Evolutionary conservation across 2,113 vertebrate genomes (phyloP).

Genomic region (Rhinopomastus cyanomelas): DNA sequence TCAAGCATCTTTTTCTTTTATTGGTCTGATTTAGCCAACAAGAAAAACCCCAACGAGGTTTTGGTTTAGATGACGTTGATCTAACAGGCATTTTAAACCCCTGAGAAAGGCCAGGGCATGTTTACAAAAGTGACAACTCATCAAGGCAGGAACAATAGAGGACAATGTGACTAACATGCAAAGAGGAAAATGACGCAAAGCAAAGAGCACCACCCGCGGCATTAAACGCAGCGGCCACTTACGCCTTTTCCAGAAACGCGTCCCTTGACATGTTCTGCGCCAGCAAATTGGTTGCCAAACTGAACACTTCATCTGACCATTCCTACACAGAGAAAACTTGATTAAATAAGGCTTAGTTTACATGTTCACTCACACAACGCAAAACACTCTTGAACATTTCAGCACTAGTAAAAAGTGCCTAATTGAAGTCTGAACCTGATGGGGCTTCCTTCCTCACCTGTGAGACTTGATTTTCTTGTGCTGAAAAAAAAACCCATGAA

Average conservation of each 20-base stretch:
- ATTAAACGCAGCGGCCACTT: slow-evolving; percentile 67
- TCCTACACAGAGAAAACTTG: slow-evolving; percentile 79
- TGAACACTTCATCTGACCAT: slow-evolving; percentile 96
- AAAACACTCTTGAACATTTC: background rate
- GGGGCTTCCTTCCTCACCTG: background rate
- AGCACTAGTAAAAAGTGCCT: background rate
- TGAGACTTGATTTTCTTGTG: background rate
- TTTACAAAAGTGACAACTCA: slow-evolving; percentile 65
- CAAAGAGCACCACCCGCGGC: slow-evolving; percentile 46
- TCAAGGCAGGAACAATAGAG: slow-evolving; percentile 64
- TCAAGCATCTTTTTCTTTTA: background rate
- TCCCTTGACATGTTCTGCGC: slow-evolving; percentile 97
- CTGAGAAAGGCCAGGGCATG: slow-evolving; percentile 48
- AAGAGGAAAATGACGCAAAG: slow-evolving; percentile 72
- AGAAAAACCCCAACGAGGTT: background rate
- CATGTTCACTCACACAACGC: slow-evolving; percentile 2
- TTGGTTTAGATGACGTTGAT: background rate
- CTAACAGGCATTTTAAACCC: slow-evolving; percentile 38
- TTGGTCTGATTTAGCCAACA: background rate
- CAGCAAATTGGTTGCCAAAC: slow-evolving; percentile 91
- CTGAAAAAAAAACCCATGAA: background rate
- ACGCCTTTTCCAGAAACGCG: slow-evolving; percentile 95
- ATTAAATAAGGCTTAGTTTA: slow-evolving; percentile 23
- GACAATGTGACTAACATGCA: slow-evolving; percentile 43
- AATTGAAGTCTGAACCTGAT: slow-evolving; percentile 24